phyloP scores from a whole-genome alignment of 1,140 invertebrate species.

The Drosophila bocki region DNA sequence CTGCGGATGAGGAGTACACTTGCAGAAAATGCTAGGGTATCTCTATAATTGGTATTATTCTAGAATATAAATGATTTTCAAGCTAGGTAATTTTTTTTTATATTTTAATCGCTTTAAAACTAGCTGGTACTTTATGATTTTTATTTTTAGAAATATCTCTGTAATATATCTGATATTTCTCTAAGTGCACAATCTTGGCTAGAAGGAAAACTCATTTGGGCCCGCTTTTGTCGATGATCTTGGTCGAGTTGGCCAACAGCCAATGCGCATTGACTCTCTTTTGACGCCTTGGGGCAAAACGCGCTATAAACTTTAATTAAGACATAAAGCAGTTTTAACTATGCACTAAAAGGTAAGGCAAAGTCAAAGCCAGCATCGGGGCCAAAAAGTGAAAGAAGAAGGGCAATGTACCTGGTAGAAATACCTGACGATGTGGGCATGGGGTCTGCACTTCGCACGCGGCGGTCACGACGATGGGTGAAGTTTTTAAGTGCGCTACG shows the following conservation, averaged over 20 bases:
- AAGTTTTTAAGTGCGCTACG: constrained; percentile 51
- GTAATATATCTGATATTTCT: not conserved
- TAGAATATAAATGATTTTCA: not conserved
- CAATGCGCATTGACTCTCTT: constrained; percentile 72
- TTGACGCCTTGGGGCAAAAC: constrained; percentile 73
- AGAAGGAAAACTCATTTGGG: constrained; percentile 62
- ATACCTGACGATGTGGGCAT: constrained; percentile 45
- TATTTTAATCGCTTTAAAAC: not conserved
- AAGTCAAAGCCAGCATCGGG: not conserved
- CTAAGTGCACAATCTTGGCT: not conserved
- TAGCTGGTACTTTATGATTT: too few species aligned
- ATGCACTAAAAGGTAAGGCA: constrained; percentile 60
- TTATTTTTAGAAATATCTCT: not conserved
- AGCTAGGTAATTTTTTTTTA: not conserved
- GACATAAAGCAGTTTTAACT: constrained; percentile 79
- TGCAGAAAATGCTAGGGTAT: not conserved
- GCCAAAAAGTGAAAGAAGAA: constrained; percentile 72
- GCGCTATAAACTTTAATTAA: constrained; percentile 81
- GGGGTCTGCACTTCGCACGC: constrained; percentile 12
- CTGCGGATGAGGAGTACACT: constrained; percentile 22
- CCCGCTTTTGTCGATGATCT: constrained; percentile 62
- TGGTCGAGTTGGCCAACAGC: constrained; percentile 44
- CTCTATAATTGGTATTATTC: too few species aligned
- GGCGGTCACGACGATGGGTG: constrained; percentile 29
- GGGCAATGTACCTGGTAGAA: constrained; percentile 46